phyloP scores from a whole-genome alignment of 2,888 invertebrate genomes.

The Macrophya annulata region DNA sequence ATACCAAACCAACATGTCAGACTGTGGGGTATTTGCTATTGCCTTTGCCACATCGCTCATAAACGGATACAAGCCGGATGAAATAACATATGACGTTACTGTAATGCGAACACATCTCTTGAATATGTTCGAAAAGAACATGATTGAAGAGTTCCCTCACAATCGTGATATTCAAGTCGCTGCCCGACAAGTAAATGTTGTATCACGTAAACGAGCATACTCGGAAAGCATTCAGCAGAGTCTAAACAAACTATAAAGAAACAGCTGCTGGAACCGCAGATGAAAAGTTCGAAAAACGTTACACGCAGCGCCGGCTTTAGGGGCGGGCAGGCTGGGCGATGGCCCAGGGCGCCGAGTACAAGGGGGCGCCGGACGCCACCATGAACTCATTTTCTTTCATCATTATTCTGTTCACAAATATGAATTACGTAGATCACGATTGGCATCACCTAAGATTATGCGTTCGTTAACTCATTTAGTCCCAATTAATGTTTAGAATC shows the following conservation, averaged over 20 bases:
- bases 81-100: constrained; percentile 4
- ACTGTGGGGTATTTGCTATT: constrained; percentile 51
- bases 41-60: constrained; percentile 31
- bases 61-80: neutral
- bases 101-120: constrained; percentile 4
- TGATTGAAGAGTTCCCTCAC: neutral
- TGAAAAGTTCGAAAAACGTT: neutral
- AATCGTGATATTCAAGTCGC: too few relatives aligned
- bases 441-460: too few relatives aligned
- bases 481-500: too few relatives aligned
- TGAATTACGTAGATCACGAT: too few relatives aligned
- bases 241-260: neutral
- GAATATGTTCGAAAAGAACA: neutral
- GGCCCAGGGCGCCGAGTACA: too few relatives aligned
- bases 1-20: constrained; percentile 6
- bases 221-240: neutral
- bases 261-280: neutral
- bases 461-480: too few relatives aligned
- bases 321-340: too few relatives aligned
- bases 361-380: too few relatives aligned
- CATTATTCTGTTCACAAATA: too few relatives aligned
- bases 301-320: too few relatives aligned
- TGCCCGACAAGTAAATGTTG: too few relatives aligned
- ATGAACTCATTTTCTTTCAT: too few relatives aligned
- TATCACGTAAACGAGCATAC: neutral